Evolutionary conservation across 2,888 invertebrate genomes (phyloP).

Genomic region (Pammene aurita): DNA sequence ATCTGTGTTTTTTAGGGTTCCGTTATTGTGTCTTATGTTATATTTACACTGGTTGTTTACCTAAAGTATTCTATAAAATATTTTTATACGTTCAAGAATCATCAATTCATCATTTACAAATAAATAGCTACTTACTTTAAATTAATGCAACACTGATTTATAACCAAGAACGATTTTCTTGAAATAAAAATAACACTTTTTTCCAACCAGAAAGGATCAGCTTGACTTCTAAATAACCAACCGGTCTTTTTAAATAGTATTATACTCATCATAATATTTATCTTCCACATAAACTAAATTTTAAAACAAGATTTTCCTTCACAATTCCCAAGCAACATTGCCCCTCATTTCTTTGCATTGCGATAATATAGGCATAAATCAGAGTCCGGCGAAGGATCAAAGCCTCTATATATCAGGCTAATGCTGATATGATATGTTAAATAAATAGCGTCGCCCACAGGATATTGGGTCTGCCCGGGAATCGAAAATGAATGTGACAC

Average conservation of each 20-base stretch:
- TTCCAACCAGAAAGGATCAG: no score
- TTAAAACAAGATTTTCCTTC: slow-evolving; percentile 4
- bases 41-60: no score
- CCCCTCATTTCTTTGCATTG: slow-evolving; percentile 62
- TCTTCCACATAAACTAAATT: not conserved
- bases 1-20: no score
- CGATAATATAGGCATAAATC: slow-evolving; percentile 77
- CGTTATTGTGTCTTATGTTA: no score
- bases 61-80: no score
- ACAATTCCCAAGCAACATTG: slow-evolving; percentile 45
- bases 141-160: no score
- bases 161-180: no score
- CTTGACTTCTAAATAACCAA: no score
- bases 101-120: no score
- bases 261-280: not conserved
- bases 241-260: not conserved
- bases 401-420: slow-evolving; percentile 79
- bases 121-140: no score
- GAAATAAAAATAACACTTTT: no score
- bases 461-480: slow-evolving; percentile 71
- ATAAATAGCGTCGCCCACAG: slow-evolving; percentile 78
- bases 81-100: no score
- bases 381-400: slow-evolving; percentile 69
- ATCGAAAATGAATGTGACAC: slow-evolving; percentile 71
- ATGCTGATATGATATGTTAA: slow-evolving; percentile 82